Evolutionary conservation across 2,888 invertebrate genomes (phyloP).

Genomic region (Ennomos quercinarius): DNA sequence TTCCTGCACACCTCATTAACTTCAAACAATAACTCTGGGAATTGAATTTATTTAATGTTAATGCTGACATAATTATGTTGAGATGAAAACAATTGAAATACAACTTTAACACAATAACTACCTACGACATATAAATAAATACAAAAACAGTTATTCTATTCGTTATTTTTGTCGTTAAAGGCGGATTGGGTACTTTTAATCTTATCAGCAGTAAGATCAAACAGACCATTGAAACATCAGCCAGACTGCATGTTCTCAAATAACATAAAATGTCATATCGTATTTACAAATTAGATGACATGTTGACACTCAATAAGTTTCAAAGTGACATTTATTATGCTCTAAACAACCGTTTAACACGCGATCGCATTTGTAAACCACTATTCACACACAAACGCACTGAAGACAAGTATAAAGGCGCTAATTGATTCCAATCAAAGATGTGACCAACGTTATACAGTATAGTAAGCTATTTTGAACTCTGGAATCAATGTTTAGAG

Average conservation of each 20-base stretch:
- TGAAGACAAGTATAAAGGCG: conserved; percentile 41
- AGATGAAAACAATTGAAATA: conserved; percentile 1
- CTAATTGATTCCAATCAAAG: conserved; percentile 54
- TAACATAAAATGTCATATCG: background rate
- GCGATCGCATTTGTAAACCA: conserved; percentile 35
- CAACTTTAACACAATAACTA: background rate
- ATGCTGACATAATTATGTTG: conserved; percentile 6
- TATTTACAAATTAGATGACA: background rate
- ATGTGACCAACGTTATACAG: conserved; percentile 49
- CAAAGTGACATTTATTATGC: conserved; percentile 20
- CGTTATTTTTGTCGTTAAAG: too few relatives aligned
- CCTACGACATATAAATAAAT: too few relatives aligned
- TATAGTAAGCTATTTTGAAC: conserved; percentile 39
- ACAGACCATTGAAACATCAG: too few relatives aligned
- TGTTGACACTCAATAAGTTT: conserved; percentile 6
- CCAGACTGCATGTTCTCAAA: background rate
- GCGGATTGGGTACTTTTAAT: too few relatives aligned
- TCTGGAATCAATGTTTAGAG: background rate
- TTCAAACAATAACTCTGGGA: conserved; percentile 32
- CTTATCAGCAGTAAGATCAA: too few relatives aligned
- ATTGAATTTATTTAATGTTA: conserved; percentile 21
- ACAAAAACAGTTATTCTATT: too few relatives aligned
- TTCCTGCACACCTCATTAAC: conserved; percentile 29
- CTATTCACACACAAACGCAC: conserved; percentile 36
- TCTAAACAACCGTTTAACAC: conserved; percentile 34